Evolutionary conservation across 1,140 invertebrate species (phyloP).

Genomic region (Aphaenogaster rudis): DNA sequence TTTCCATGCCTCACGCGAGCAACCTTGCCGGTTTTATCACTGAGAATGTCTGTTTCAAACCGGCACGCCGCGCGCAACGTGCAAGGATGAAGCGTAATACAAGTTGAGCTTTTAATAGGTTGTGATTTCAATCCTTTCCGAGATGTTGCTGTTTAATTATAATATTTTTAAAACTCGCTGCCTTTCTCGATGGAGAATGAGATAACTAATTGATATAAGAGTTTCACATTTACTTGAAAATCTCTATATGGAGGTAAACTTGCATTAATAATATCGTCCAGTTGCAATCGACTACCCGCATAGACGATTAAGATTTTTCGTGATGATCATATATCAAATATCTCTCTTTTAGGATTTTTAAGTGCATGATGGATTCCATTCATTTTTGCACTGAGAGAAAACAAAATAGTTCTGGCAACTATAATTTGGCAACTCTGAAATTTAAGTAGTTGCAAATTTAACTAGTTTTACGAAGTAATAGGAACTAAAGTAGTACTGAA

Average conservation of each 20-base stretch:
- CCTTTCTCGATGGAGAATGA: neutral
- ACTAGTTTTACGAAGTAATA: too few relatives aligned
- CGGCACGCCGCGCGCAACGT: neutral
- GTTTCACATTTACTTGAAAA: neutral
- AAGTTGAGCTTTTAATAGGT: neutral
- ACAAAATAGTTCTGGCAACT: too few relatives aligned
- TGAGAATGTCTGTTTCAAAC: conserved; percentile 56
- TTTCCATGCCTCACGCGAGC: conserved; percentile 51
- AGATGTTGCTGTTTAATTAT: conserved; percentile 14
- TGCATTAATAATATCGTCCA: neutral
- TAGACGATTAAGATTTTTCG: neutral
- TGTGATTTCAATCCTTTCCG: neutral
- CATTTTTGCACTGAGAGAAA: neutral
- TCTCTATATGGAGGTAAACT: neutral
- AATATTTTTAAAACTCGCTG: neutral
- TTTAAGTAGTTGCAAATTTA: too few relatives aligned
- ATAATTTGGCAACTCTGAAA: too few relatives aligned
- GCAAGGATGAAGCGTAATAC: conserved; percentile 15
- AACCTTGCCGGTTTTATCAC: conserved; percentile 72
- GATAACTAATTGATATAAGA: neutral
- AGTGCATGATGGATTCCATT: neutral
- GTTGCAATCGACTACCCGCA: neutral
- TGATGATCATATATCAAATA: neutral
- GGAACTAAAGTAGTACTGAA: too few relatives aligned
- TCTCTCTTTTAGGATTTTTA: neutral